Evolutionary conservation across 2,797 vertebrate genomes (phyloP).

Genomic region (Danio aesculapii): DNA sequence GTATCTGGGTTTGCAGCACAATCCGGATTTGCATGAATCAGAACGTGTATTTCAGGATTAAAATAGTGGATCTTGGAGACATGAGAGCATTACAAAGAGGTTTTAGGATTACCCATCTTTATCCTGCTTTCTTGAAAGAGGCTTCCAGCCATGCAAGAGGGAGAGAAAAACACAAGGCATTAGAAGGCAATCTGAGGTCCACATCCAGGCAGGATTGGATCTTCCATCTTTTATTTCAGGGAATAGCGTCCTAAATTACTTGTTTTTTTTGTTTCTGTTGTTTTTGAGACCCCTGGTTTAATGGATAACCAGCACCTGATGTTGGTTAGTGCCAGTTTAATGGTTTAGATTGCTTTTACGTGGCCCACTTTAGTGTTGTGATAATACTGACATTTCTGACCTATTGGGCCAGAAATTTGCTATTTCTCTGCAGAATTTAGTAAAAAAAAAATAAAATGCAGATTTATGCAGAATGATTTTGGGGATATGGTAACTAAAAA

Average conservation of each 20-base stretch:
- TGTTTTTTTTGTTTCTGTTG: slow-evolving; percentile 4
- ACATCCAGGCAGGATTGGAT: slow-evolving; percentile 37
- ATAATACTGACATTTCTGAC: too few species aligned
- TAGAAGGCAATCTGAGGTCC: slow-evolving; percentile 59
- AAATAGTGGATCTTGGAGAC: slow-evolving; percentile 75
- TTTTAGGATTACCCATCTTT: slow-evolving; percentile 79
- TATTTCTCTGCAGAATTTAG: too few species aligned
- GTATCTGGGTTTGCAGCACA: slow-evolving; percentile 68
- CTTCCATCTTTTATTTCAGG: slow-evolving; percentile 1
- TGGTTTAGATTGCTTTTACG: slow-evolving; percentile 57
- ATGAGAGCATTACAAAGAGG: slow-evolving; percentile 77
- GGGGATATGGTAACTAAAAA: too few species aligned
- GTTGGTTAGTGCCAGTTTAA: slow-evolving; percentile 1
- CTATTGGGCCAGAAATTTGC: too few species aligned
- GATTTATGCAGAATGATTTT: too few species aligned
- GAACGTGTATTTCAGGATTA: slow-evolving; percentile 78
- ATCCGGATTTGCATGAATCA: slow-evolving; percentile 76
- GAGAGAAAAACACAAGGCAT: slow-evolving; percentile 64
- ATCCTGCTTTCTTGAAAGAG: slow-evolving; percentile 81
- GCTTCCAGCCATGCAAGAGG: slow-evolving; percentile 63
- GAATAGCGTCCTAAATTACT: neutral
- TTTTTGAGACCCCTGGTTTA: neutral
- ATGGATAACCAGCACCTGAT: neutral
- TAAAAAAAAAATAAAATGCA: too few species aligned
- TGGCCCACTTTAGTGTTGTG: slow-evolving; percentile 26